phyloP scores from a whole-genome alignment of 2,888 invertebrate genomes.

The Aleiodes testaceus region DNA sequence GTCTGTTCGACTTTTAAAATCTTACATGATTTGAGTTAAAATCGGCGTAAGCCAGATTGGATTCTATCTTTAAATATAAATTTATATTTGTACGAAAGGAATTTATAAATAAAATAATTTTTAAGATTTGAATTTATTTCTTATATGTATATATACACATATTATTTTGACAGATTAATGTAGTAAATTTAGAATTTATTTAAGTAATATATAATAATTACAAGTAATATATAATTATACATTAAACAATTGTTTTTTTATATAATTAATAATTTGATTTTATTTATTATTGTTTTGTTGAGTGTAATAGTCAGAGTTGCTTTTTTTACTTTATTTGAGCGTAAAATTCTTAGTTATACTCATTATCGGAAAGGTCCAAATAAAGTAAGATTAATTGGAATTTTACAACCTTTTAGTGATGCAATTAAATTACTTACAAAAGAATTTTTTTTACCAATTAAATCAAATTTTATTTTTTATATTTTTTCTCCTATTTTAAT shows the following conservation, averaged over 20 bases:
- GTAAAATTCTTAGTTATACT: constrained; percentile 81
- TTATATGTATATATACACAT: no score
- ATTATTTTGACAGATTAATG: constrained; percentile 82
- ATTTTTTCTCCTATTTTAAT: constrained; percentile 78
- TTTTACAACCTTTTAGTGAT: constrained; percentile 83
- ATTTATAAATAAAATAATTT: constrained; percentile 76
- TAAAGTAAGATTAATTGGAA: constrained; percentile 79
- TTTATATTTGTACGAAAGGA: constrained; percentile 88
- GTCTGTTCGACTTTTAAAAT: constrained; percentile 89
- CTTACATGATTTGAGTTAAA: constrained; percentile 93
- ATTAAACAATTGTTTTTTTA: constrained; percentile 22
- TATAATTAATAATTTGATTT: constrained; percentile 65
- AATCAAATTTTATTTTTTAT: constrained; percentile 78
- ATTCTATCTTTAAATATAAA: constrained; percentile 82
- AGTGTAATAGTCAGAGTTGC: constrained; percentile 79
- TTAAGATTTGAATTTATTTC: constrained; percentile 72
- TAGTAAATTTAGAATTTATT: constrained; percentile 82
- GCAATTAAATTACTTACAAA: constrained; percentile 83
- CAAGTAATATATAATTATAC: constrained; percentile 67
- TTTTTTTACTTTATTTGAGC: constrained; percentile 83
- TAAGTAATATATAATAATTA: constrained; percentile 72
- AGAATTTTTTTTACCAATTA: constrained; percentile 76
- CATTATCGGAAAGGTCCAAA: constrained; percentile 84
- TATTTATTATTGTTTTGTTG: constrained; percentile 74
- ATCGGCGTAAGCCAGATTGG: constrained; percentile 90